Evolutionary conservation across 2,797 vertebrate species (phyloP).

Genomic region (Sebastes melanostomus): DNA sequence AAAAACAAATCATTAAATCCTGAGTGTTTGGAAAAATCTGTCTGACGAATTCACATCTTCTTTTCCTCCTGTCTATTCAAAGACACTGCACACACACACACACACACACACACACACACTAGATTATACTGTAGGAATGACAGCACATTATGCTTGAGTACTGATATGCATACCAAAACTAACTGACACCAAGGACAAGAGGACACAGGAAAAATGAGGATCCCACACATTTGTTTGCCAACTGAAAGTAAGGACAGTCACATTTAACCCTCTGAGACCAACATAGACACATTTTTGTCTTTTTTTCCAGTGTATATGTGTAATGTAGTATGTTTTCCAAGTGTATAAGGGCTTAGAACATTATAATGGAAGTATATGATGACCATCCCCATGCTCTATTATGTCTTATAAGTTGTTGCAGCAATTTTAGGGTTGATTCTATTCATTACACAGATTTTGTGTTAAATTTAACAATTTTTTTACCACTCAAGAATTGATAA

Average conservation of each 20-base stretch:
- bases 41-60: background rate
- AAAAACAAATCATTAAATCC: background rate
- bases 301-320: too few species aligned
- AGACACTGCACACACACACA: background rate
- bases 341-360: too few species aligned
- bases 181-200: slow-evolving; percentile 19
- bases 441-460: too few species aligned
- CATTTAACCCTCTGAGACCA: background rate
- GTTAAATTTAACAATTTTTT: too few species aligned
- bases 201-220: slow-evolving; percentile 8
- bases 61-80: background rate
- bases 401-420: too few species aligned
- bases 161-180: slow-evolving; percentile 8
- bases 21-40: background rate
- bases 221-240: background rate
- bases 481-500: too few species aligned
- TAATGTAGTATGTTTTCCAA: too few species aligned
- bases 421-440: too few species aligned
- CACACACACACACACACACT: background rate
- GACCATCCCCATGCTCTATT: too few species aligned
- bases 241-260: background rate
- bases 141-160: background rate
- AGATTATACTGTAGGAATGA: slow-evolving; percentile 3
- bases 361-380: too few species aligned
- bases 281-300: too few species aligned